Conservation (phyloP, 2,797 vertebrate species). For the Helicolenus hilgendorfi region DNA sequence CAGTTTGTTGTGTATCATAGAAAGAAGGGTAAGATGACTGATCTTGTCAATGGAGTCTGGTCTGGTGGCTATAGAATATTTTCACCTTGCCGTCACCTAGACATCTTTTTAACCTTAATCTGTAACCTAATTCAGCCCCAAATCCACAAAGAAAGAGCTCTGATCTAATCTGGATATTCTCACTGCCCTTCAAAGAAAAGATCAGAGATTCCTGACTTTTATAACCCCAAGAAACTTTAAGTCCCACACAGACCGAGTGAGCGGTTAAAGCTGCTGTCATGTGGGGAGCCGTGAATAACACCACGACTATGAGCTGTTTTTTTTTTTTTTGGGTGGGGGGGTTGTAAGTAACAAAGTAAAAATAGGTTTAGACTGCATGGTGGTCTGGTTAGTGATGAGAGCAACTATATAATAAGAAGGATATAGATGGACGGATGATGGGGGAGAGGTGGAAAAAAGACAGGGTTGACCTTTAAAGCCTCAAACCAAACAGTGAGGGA, state of each 20-base stretch:
- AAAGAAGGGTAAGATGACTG: neutral
- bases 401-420: neutral
- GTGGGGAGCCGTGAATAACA: neutral
- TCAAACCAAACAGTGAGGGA: slow-evolving; percentile 23
- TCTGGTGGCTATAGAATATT: no score
- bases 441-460: neutral
- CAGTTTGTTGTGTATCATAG: neutral
- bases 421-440: neutral
- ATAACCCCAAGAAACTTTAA: neutral
- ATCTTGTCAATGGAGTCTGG: no score
- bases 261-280: neutral
- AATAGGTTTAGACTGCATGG: neutral
- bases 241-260: neutral
- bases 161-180: slow-evolving; percentile 19
- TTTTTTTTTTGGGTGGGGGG: no score
- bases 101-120: neutral
- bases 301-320: neutral
- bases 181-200: neutral
- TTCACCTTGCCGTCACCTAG: no score
- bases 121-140: slow-evolving; percentile 4
- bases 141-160: neutral
- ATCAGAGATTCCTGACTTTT: slow-evolving; percentile 11
- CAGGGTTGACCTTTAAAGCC: slow-evolving; percentile 25
- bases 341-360: neutral
- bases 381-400: neutral